Evolutionary conservation across 2,797 vertebrate species (phyloP).

Genomic region (Semotilus atromaculatus): DNA sequence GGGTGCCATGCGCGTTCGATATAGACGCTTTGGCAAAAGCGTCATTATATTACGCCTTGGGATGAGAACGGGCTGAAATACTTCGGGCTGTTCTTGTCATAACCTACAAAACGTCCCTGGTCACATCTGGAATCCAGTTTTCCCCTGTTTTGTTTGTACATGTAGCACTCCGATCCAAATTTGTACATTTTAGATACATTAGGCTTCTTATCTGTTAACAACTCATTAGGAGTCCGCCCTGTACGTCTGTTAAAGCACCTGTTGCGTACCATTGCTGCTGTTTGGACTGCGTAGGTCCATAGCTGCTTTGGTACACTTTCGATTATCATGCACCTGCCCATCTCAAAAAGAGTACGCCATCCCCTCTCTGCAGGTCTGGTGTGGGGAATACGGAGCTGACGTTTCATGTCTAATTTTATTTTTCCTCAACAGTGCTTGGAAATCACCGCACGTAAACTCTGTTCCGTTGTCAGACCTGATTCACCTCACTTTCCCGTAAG

Average conservation of each 20-base stretch:
- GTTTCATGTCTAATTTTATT: neutral
- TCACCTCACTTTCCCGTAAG: too few relatives aligned
- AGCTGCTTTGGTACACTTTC: neutral
- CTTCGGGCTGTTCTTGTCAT: neutral
- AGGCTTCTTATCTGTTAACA: neutral
- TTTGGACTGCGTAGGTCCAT: neutral
- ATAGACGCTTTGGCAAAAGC: too few relatives aligned
- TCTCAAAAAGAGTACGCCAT: neutral
- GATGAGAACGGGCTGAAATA: too few relatives aligned
- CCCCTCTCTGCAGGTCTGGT: neutral
- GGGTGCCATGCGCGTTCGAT: too few relatives aligned
- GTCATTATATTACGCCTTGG: too few relatives aligned
- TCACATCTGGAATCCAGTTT: neutral
- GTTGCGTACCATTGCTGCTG: conserved; percentile 1
- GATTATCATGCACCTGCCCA: neutral
- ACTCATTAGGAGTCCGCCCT: neutral
- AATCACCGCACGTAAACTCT: neutral
- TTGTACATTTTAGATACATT: conserved; percentile 9
- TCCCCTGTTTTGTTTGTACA: neutral
- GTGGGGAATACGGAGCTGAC: conserved; percentile 2
- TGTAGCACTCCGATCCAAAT: neutral
- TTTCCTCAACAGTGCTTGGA: neutral
- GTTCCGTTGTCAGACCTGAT: neutral
- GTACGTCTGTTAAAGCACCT: neutral
- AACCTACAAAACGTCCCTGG: neutral